Percentiles rank a stretch among this genome's conserved stretches.
Evolutionary conservation across 2,888 invertebrate species (phyloP).

Genomic region (Halictus quadricinctus): DNA sequence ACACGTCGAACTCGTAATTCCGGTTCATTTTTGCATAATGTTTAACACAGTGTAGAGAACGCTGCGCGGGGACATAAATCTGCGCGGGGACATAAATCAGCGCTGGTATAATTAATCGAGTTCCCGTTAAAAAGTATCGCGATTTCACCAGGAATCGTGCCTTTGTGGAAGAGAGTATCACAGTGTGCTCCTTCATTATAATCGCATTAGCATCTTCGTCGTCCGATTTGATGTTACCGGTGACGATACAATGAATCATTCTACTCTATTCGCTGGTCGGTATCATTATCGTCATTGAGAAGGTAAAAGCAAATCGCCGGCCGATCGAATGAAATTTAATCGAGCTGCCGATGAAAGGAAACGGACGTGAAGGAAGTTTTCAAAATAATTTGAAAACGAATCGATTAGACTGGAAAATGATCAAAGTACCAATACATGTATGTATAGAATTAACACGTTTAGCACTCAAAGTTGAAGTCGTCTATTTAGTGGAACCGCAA

Average conservation of each 20-base stretch:
- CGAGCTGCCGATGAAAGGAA: not conserved
- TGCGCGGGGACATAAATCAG: not conserved
- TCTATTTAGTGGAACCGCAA: not conserved
- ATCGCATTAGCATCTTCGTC: not conserved
- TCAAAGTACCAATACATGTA: too few relatives aligned
- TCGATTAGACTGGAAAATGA: too few relatives aligned
- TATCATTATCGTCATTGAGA: not conserved
- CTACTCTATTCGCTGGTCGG: not conserved
- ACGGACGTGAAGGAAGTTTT: too few relatives aligned
- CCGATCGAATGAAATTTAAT: not conserved
- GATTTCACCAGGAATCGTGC: not conserved
- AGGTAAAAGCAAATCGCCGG: not conserved
- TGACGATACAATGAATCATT: conserved; percentile 1
- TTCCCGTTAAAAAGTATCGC: not conserved
- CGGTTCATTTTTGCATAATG: not conserved
- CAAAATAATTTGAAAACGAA: too few relatives aligned
- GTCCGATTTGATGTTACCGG: not conserved
- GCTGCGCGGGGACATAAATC: not conserved
- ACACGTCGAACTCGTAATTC: not conserved
- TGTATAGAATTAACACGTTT: too few relatives aligned
- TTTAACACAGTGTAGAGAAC: not conserved
- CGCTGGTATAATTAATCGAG: not conserved
- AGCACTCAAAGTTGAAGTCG: too few relatives aligned
- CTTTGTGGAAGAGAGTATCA: not conserved
- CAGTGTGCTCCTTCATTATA: not conserved